A percentile compares a stretch with the other conserved stretches of the same genome.
Conservation (phyloP, 1,140 invertebrate genomes). For the Drosophila suzukii region DNA sequence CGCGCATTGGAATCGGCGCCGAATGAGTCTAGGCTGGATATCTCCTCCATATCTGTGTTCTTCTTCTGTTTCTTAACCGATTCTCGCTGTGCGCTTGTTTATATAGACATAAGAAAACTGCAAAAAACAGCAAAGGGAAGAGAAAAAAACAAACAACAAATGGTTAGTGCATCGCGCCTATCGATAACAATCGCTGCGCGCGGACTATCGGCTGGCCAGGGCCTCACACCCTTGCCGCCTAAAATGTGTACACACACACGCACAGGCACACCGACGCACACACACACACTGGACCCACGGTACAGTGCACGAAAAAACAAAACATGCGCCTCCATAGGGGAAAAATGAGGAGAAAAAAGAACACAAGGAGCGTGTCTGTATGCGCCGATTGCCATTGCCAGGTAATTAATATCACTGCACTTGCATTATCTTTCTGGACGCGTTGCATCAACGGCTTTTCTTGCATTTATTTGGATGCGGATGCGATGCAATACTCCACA, state of each 20-base stretch:
- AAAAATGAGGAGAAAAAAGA: background rate
- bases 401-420: constrained; percentile 19
- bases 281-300: constrained; percentile 49
- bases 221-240: constrained; percentile 71
- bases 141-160: constrained; percentile 47
- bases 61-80: constrained; percentile 13
- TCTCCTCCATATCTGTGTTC: constrained; percentile 67
- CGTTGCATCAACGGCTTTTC: constrained; percentile 45
- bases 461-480: constrained; percentile 38
- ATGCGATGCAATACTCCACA: background rate
- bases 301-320: constrained; percentile 82
- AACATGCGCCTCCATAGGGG: constrained; percentile 72
- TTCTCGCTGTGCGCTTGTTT: constrained; percentile 32
- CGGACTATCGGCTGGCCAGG: constrained; percentile 60
- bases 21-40: constrained; percentile 80
- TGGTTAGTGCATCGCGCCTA: constrained; percentile 17
- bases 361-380: constrained; percentile 9
- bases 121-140: constrained; percentile 3
- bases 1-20: constrained; percentile 66
- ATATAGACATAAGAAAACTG: constrained; percentile 71
- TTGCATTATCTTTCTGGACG: constrained; percentile 51
- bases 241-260: constrained; percentile 78
- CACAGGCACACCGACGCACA: constrained; percentile 53
- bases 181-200: constrained; percentile 46
- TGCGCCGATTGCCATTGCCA: constrained; percentile 1